A percentile compares a stretch with the other conserved stretches of the same genome.
phyloP scores from a whole-genome alignment of 2,888 invertebrate species.

The Stenolophus ochropezus region DNA sequence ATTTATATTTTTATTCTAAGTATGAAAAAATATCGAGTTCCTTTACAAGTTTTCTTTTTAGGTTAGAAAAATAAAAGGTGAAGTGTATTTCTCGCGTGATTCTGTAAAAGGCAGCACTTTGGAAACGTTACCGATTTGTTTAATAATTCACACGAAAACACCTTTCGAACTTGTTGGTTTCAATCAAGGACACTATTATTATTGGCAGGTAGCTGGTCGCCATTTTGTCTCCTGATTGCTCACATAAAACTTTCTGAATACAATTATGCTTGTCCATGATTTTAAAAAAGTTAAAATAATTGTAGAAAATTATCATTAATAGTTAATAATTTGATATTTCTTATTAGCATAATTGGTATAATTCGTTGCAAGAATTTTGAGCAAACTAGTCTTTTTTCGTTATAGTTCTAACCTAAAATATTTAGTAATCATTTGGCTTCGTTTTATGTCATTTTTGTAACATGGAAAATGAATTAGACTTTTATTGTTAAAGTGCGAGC shows the following conservation, averaged over 20 bases:
- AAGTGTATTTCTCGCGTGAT: slow-evolving; percentile 30
- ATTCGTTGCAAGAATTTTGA: not conserved
- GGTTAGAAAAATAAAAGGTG: slow-evolving; percentile 26
- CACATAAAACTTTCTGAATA: not conserved
- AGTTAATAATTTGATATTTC: not conserved
- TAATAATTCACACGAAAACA: slow-evolving; percentile 24
- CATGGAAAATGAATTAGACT: not conserved
- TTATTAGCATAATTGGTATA: not conserved
- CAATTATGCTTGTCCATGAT: not conserved
- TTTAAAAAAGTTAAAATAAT: not conserved
- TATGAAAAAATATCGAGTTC: not conserved
- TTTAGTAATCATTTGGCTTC: too few relatives aligned
- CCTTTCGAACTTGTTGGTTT: slow-evolving; percentile 46
- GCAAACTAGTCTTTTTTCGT: not conserved
- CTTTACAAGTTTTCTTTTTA: not conserved
- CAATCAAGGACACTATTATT: slow-evolving; percentile 38
- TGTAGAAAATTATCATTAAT: not conserved
- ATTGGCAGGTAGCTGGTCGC: slow-evolving; percentile 8
- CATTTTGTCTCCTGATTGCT: slow-evolving; percentile 26
- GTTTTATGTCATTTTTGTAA: too few relatives aligned
- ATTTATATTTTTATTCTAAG: not conserved
- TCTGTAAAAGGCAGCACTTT: slow-evolving; percentile 24
- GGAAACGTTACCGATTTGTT: slow-evolving; percentile 27
- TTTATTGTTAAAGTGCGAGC: not conserved
- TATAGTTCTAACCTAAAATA: too few relatives aligned